Percentiles rank a stretch among this genome's conserved stretches.
Conservation (phyloP, 1,140 invertebrate genomes). For the Armadillidium nasatum region DNA sequence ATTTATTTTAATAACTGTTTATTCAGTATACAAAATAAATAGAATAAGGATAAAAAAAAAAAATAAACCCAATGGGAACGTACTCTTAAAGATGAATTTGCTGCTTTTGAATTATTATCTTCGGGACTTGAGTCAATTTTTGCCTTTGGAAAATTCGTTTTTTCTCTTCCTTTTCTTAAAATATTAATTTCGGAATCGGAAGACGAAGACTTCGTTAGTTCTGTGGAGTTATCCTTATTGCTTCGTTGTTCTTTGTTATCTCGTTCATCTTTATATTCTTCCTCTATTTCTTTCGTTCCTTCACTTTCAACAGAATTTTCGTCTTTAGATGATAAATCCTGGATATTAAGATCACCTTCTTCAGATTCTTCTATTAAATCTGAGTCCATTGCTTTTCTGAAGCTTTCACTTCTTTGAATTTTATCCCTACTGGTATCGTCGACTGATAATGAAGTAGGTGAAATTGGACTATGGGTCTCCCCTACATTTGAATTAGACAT, state of each 20-base stretch:
- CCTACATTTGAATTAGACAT: not conserved
- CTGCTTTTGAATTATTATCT: not conserved
- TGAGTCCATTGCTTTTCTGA: slow-evolving; percentile 38
- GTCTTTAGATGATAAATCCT: not conserved
- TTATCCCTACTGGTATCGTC: slow-evolving; percentile 30
- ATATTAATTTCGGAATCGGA: not conserved
- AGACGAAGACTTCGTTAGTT: not conserved
- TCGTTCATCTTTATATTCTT: not conserved
- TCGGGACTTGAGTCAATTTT: not conserved
- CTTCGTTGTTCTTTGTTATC: slow-evolving; percentile 13
- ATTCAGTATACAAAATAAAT: too few species aligned
- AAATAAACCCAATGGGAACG: not conserved
- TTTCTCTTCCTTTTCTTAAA: not conserved
- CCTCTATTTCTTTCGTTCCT: slow-evolving; percentile 18
- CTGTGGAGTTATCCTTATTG: not conserved
- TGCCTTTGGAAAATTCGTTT: not conserved
- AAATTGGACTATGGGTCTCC: not conserved
- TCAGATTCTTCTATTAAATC: slow-evolving; percentile 28
- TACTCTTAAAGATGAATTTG: not conserved
- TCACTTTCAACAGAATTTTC: slow-evolving; percentile 23
- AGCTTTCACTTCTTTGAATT: slow-evolving; percentile 41
- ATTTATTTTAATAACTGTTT: too few species aligned
- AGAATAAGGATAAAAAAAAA: too few species aligned
- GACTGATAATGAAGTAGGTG: not conserved
- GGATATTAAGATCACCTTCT: slow-evolving; percentile 28